Conservation (phyloP, 2,888 invertebrate genomes). For the Troides helena region DNA sequence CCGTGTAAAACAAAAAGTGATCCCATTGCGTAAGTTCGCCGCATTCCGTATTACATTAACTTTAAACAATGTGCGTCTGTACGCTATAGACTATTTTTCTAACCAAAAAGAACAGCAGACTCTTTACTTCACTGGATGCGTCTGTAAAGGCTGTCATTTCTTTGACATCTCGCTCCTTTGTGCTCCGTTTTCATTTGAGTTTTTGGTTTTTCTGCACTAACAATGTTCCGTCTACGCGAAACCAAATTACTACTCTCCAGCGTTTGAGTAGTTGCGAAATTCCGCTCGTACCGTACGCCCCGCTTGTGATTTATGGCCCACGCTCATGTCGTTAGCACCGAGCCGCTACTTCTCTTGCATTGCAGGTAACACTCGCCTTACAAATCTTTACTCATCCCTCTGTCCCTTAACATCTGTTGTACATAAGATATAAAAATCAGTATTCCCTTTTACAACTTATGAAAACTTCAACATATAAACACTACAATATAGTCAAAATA, state of each 20-base stretch:
- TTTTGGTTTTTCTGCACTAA: conserved; percentile 11
- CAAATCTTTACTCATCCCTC: no score
- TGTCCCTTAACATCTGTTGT: no score
- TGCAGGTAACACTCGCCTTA: no score
- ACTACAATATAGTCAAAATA: no score
- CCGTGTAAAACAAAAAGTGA: no score
- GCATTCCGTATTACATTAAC: neutral
- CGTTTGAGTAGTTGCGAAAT: conserved; percentile 18
- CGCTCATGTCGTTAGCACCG: neutral
- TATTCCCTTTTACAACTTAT: no score
- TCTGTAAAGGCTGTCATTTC: conserved; percentile 19
- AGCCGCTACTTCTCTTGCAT: no score
- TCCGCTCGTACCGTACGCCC: neutral
- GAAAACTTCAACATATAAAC: no score
- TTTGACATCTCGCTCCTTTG: conserved; percentile 21
- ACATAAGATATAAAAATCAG: no score
- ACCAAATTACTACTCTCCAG: conserved; percentile 15
- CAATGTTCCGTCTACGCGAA: conserved; percentile 4
- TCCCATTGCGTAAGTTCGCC: no score
- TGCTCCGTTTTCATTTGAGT: conserved; percentile 16
- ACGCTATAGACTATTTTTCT: no score
- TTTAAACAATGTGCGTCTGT: conserved; percentile 6
- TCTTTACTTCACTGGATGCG: conserved; percentile 5
- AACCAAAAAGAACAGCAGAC: conserved; percentile 3
- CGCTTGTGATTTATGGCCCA: neutral